These are phyloP conservation scores for Drosophila infuscata DNA, from an alignment of 2,888 invertebrate genomes.

Conservation along the genomic window DNA sequence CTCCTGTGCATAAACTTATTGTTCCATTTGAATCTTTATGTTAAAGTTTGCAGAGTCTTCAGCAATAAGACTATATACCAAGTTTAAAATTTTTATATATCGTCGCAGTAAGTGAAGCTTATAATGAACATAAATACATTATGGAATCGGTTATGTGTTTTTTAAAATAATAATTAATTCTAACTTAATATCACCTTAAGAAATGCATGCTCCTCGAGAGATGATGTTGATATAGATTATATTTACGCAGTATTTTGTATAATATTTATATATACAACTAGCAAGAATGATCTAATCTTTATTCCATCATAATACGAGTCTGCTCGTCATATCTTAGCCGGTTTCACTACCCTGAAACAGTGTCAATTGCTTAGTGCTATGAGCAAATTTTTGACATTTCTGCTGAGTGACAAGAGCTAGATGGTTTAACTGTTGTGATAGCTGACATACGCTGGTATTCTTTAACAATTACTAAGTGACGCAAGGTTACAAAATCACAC, in stretches of 20 bases:
- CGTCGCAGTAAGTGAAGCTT: not conserved
- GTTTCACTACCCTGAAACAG: fast-evolving
- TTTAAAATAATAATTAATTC: not conserved
- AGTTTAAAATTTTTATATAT: not conserved
- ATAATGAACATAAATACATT: not conserved
- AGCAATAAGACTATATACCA: not conserved
- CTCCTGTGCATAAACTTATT: not conserved
- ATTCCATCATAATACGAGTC: not conserved
- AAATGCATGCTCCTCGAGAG: not conserved
- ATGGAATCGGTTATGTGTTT: not conserved
- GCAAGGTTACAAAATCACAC: not conserved
- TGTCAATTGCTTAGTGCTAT: not conserved
- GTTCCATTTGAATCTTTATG: not conserved
- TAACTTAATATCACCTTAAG: not conserved
- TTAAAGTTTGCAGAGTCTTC: not conserved
- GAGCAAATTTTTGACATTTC: not conserved
- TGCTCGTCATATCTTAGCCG: not conserved
- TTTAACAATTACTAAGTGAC: not conserved
- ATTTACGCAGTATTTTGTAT: not conserved
- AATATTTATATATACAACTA: not conserved
- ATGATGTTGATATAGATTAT: no score
- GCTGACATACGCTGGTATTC: not conserved
- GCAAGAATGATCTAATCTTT: not conserved
- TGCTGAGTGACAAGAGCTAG: constrained; percentile 3
- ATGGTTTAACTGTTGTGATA: not conserved